These are phyloP conservation scores for Hyposoter didymator DNA, from an alignment of 2,888 invertebrate species.

Conservation along the genomic window DNA sequence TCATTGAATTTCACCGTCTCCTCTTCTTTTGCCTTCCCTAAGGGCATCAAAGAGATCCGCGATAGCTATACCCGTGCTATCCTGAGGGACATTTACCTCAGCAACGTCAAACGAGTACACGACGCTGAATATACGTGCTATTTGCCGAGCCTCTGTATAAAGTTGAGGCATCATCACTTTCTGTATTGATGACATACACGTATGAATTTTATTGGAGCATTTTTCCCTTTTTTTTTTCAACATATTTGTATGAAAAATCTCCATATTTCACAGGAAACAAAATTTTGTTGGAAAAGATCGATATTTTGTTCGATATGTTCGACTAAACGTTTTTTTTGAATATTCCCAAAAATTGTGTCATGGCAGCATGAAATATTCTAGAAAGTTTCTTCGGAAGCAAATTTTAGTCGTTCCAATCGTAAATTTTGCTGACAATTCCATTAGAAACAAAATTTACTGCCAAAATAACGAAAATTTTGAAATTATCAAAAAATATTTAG, in stretches of 20 bases:
- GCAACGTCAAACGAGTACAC: slow-evolving; percentile 43
- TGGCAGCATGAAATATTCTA: no score
- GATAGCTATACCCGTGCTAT: slow-evolving; percentile 49
- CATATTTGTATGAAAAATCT: background rate
- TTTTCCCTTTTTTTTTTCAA: background rate
- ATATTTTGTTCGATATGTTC: no score
- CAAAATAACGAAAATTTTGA: no score
- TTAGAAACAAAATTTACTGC: no score
- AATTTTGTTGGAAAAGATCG: no score
- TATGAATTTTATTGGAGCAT: background rate
- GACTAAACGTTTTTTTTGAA: no score
- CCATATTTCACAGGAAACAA: no score
- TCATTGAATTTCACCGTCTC: slow-evolving; percentile 60
- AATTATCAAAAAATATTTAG: no score
- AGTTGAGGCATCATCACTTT: slow-evolving; percentile 8
- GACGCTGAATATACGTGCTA: slow-evolving; percentile 49
- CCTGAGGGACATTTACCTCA: slow-evolving; percentile 52
- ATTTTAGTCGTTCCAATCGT: no score
- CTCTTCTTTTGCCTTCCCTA: slow-evolving; percentile 38
- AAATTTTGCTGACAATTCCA: no score
- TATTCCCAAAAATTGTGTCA: no score
- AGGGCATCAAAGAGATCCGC: slow-evolving; percentile 46
- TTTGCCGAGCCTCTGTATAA: slow-evolving; percentile 11
- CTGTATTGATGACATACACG: background rate
- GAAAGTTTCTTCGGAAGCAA: no score